phyloP scores from a whole-genome alignment of 1,140 invertebrate species.

The Coboldia fuscipes region DNA sequence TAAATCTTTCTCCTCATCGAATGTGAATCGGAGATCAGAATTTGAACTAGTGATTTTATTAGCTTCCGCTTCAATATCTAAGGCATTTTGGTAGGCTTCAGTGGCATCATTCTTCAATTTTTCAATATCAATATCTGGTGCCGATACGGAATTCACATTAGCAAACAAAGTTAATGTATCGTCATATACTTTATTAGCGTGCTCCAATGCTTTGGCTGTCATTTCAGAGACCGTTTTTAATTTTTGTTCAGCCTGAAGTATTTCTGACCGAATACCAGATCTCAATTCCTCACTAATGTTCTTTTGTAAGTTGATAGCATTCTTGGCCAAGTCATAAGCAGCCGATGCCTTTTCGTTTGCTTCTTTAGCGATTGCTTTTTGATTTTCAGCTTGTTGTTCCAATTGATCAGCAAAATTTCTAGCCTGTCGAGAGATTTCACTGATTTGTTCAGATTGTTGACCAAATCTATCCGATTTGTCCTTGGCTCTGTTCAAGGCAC shows the following conservation, averaged over 20 bases:
- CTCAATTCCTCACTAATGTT: conserved; percentile 48
- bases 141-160: conserved; percentile 46
- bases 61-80: no score
- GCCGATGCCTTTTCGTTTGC: conserved; percentile 62
- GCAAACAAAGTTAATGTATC: conserved; percentile 57
- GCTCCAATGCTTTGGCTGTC: conserved; percentile 44
- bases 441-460: conserved; percentile 79
- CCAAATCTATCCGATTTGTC: conserved; percentile 70
- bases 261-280: conserved; percentile 25
- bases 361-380: conserved; percentile 51
- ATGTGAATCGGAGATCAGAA: conserved; percentile 3
- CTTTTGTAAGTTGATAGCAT: conserved; percentile 57
- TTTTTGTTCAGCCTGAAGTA: conserved; percentile 36
- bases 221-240: conserved; percentile 41
- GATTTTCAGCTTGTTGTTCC: conserved; percentile 52
- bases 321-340: conserved; percentile 60
- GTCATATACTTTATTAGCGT: conserved; percentile 51
- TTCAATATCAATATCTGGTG: conserved; percentile 51
- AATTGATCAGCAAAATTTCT: conserved; percentile 53
- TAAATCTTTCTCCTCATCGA: conserved; percentile 27
- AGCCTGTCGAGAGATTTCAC: conserved; percentile 69
- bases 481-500: conserved; percentile 54
- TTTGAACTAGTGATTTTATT: no score
- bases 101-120: conserved; percentile 42
- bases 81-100: conserved; percentile 32